Base-by-base conservation (phyloP, 2,888 invertebrate species). In the Meloe dianella region DNA sequence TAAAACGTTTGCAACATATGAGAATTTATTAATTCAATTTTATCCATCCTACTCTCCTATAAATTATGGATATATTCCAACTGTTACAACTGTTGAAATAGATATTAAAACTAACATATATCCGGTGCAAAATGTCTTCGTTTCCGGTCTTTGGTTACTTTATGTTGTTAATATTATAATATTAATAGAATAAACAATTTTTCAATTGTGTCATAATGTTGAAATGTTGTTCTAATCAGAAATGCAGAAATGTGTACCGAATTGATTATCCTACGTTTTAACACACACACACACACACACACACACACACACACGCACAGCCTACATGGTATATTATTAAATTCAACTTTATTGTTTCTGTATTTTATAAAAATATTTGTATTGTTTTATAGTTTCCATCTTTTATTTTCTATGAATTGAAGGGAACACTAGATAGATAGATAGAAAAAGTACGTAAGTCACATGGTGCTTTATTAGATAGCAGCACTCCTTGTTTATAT, bases 201-300 rank as follows among this genome's bases (percentile, higher is more conserved):
- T 10, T 10, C 32, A 1, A 32, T 32, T 32, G 32, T 10, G 12
- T 32, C 12, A 32, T 32, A 14, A n/a, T 14, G 14, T 14, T 38
- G 14, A 10, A 14, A 38, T 32, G 12, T 10, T 38, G 14, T 32
- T 32, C 14, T 38, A 14, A 38, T 38, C 12, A 38, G 9, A 47
- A 20, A 47, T 47, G 20, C 20, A 47, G 47, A 47, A 47, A 47
- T 47, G 47, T 47, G 47, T 47, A 20, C 20, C 47, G 47, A 47
- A 47, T 47, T 12, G 47, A 47, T 47, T 47, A 47, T 47, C 47
- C 47, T 20, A 20, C 47, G 47, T 47, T 47, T 17, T 17, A 41
- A n/a, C 17, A n/a, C n/a, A 12, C 2, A 3, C 20, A 20, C 47
- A 47, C n/a, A 12, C 2, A 3, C 20, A 20, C 47, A 47, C n/a